A percentile compares a stretch with the other conserved stretches of the same genome.
Conservation (phyloP, 2,113 vertebrate species). For the rat (Rattus norvegicus) region GRCr8 NC_086032.1:75639001-75639500, state of each 20-base stretch:
- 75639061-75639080: not conserved
- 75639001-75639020: not conserved
- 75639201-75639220: not conserved
- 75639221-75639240: not conserved
- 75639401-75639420: no score
- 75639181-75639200: not conserved
- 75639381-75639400: no score
- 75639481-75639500: no score
- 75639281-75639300: rapidly evolving
- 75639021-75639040: not conserved
- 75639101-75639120: not conserved
- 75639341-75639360: not conserved
- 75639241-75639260: no score
- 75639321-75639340: not conserved
- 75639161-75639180: not conserved
- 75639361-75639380: not conserved
- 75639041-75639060: not conserved
- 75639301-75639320: not conserved
- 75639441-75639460: no score
- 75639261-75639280: rapidly evolving
- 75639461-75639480: no score
- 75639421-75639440: no score
- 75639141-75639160: not conserved
- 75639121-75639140: not conserved
- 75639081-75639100: not conserved